Base-by-base conservation (phyloP, 2,797 vertebrate genomes). In the Etheostoma nigrum region DNA sequence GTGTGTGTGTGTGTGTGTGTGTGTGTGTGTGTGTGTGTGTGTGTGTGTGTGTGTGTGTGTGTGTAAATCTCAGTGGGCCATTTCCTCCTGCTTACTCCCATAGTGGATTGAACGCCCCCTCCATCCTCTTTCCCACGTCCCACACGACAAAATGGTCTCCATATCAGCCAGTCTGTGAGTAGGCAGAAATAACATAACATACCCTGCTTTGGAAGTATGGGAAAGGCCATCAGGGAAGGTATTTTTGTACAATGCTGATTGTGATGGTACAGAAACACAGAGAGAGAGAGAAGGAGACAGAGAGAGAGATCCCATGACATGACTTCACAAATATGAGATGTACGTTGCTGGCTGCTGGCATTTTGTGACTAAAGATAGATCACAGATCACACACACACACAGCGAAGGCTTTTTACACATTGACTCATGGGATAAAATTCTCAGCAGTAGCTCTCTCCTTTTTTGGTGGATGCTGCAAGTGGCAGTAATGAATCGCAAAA, bases 71-170 rank as follows among this genome's bases (percentile, higher is more conserved):
- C 89, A 81, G 83, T 72, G 79, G 90, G 65, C 74, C 82, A 77
- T 89, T 91, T 88, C 86, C 91, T 90, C 71, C 78, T 81, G 84
- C 73, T 80, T 88, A 90, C 81, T 93, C 94, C 90, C 92, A 92
- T 92, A 88, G 70, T 89, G 90, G 83, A 88, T 86, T 69, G 73
- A 76, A 93, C 86, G 81, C 92, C 93, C 90, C 92, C 90, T 93
- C 88, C 79, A 85, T 92, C 84, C 90, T 91, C 81, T 86, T 95
- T 95, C 94, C 94, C 95, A 95, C 89, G 91, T 94, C 82, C 81
- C 66, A 60, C 16, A 85, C n/a, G 30, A 79, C 72, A 76, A 76
- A 88, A 72, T 58, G 62, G 70, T 79, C 84, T 72, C 79, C 72
- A 33, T 64, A 80, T 84, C 78, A 79, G 74, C 64, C 74, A n/a